Percentiles rank a stretch among this genome's conserved stretches.
phyloP scores from a whole-genome alignment of 2,888 invertebrate species.

The Drosophila peninsularis region DNA sequence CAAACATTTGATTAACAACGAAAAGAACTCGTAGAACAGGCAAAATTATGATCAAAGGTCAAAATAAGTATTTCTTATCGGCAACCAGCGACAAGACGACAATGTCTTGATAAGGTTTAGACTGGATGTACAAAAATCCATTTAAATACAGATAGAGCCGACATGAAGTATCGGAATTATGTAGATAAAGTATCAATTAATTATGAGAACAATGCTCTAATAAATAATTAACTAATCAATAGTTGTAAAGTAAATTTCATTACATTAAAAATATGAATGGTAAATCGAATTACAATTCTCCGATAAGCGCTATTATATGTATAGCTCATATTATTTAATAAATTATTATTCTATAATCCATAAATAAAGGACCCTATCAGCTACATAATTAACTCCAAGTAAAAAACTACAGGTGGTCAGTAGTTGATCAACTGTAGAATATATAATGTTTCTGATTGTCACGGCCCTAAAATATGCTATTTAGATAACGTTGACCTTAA shows the following conservation, averaged over 20 bases:
- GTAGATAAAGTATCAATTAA: neutral
- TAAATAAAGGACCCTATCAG: neutral
- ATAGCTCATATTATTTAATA: neutral
- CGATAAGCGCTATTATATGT: too few relatives aligned
- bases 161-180: neutral
- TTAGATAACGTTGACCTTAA: neutral
- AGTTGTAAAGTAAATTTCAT: neutral
- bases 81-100: conserved; percentile 34
- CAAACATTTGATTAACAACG: conserved; percentile 45
- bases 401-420: too few relatives aligned
- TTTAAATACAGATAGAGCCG: conserved; percentile 21
- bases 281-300: neutral
- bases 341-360: neutral
- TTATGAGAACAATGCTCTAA: neutral
- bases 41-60: conserved; percentile 54
- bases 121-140: conserved; percentile 30
- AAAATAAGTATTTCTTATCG: conserved; percentile 45
- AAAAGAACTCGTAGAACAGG: conserved; percentile 12
- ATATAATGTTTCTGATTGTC: neutral
- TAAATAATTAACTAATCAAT: neutral
- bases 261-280: neutral
- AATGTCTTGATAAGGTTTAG: conserved; percentile 45
- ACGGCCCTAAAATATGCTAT: neutral
- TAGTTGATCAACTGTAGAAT: neutral
- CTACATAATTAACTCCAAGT: neutral